A percentile compares a stretch with the other conserved stretches of the same genome.
Evolutionary conservation across 2,888 invertebrate genomes (phyloP).

Genomic region (Andrena chrysosceles): DNA sequence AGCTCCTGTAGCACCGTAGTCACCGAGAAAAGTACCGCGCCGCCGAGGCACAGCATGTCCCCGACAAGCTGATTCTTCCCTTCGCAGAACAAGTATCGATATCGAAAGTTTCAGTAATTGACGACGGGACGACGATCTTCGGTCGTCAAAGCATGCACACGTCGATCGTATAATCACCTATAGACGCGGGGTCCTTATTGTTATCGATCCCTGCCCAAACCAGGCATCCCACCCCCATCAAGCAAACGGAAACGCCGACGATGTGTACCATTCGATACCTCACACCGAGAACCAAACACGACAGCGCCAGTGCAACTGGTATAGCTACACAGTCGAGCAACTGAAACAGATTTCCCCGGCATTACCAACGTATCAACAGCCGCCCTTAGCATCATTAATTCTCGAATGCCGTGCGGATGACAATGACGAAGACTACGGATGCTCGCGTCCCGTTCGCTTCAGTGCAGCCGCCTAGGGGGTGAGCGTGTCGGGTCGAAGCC

Average conservation of each 20-base stretch:
- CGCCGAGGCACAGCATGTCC: constrained; percentile 92
- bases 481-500: constrained; percentile 41
- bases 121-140: background rate
- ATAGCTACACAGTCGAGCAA: constrained; percentile 94
- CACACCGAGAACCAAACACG: constrained; percentile 91
- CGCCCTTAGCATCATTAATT: background rate
- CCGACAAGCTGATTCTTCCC: constrained; percentile 93
- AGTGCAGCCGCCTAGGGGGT: constrained; percentile 29
- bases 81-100: constrained; percentile 76
- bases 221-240: constrained; percentile 93
- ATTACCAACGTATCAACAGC: background rate
- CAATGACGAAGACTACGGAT: constrained; percentile 24
- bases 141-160: background rate
- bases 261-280: constrained; percentile 91
- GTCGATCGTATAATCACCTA: constrained; percentile 70
- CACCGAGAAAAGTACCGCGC: constrained; percentile 92
- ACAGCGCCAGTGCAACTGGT: constrained; percentile 92
- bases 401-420: background rate
- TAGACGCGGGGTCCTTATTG: constrained; percentile 85
- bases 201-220: constrained; percentile 94
- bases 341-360: constrained; percentile 86
- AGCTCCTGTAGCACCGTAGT: constrained; percentile 94
- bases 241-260: constrained; percentile 91
- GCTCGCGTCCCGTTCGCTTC: constrained; percentile 29
- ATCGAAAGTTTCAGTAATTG: background rate